phyloP scores from a whole-genome alignment of 2,888 invertebrate genomes.

The Halictus quadricinctus region DNA sequence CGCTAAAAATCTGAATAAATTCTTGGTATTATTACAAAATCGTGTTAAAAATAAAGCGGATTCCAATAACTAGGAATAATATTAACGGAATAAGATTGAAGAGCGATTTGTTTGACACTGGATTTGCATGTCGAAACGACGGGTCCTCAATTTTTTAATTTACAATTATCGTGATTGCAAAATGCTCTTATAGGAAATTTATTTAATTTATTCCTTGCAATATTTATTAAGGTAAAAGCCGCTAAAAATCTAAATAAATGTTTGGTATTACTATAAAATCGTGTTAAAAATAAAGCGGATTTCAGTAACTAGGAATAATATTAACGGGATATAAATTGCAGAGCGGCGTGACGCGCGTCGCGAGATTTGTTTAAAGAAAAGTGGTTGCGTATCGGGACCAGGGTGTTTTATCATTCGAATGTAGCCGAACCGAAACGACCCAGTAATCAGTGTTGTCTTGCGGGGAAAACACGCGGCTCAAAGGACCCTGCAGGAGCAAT shows the following conservation, averaged over 20 bases:
- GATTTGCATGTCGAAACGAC: too few species aligned
- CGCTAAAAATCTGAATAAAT: too few species aligned
- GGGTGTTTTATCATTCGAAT: not conserved
- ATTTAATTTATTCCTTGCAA: too few species aligned
- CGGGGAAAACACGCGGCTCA: slow-evolving; percentile 33
- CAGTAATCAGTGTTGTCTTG: slow-evolving; percentile 20
- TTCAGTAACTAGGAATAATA: too few species aligned
- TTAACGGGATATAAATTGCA: not conserved
- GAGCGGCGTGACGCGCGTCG: not conserved
- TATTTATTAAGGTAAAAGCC: too few species aligned
- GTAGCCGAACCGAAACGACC: not conserved
- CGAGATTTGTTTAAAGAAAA: not conserved
- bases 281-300: not conserved
- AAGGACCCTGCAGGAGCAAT: slow-evolving; percentile 17
- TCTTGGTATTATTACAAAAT: too few species aligned
- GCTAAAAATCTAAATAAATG: too few species aligned
- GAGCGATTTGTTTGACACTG: not conserved
- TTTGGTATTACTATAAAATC: too few species aligned
- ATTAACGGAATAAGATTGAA: not conserved
- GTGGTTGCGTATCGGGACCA: not conserved
- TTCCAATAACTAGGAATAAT: not conserved
- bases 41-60: not conserved
- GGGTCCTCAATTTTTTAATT: too few species aligned
- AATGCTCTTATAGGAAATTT: too few species aligned
- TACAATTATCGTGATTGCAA: too few species aligned